A percentile compares a stretch with the other conserved stretches of the same genome.
Evolutionary conservation across 2,888 invertebrate species (phyloP).

Genomic region (Thymelicus sylvestris): DNA sequence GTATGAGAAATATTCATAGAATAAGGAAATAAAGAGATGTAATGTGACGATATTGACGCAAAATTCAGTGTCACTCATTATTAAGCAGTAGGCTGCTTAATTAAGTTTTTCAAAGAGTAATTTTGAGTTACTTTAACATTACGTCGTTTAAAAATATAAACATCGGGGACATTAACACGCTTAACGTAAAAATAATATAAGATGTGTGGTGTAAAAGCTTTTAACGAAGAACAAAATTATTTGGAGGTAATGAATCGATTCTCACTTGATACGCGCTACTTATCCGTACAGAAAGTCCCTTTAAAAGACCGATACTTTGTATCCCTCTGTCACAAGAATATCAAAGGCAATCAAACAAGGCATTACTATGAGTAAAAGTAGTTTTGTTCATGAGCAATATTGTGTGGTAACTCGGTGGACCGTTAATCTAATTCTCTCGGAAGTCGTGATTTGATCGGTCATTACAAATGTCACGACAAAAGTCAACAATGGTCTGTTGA

Average conservation of each 20-base stretch:
- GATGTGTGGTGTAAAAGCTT: no score
- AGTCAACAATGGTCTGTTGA: conserved; percentile 34
- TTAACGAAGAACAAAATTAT: no score
- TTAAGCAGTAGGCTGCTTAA: no score
- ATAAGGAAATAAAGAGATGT: background rate
- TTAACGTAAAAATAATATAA: no score
- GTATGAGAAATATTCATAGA: background rate
- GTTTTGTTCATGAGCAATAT: conserved; percentile 16
- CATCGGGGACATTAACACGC: no score
- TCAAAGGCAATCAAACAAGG: conserved; percentile 11
- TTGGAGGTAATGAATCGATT: no score
- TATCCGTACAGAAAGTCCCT: no score
- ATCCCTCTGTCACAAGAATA: background rate
- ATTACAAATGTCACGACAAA: conserved; percentile 29
- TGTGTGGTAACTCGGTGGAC: conserved; percentile 44
- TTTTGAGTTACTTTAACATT: no score
- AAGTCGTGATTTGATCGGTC: conserved; percentile 35
- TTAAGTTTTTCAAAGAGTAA: no score
- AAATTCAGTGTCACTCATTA: background rate
- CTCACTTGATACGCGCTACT: no score
- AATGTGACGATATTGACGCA: background rate
- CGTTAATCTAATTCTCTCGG: conserved; percentile 27
- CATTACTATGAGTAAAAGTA: conserved; percentile 3
- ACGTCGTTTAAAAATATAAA: no score
- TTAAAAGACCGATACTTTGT: no score